These are phyloP conservation scores for Drosophila albomicans DNA, from an alignment of 1,140 invertebrate species.

Conservation along the genomic window DNA sequence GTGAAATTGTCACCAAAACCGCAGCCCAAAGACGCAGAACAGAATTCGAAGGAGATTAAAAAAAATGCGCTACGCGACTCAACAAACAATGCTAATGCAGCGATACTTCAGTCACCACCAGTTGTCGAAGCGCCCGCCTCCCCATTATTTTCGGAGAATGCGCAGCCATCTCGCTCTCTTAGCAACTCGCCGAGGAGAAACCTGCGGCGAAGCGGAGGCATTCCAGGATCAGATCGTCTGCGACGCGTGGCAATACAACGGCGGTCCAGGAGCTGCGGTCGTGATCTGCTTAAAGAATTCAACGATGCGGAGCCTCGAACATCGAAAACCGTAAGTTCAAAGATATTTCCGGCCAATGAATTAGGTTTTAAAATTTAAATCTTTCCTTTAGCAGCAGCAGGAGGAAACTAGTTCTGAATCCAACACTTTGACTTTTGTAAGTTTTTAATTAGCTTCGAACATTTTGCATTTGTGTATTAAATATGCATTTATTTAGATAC, in stretches of 20 bases:
- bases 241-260: conserved; percentile 63
- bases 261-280: conserved; percentile 57
- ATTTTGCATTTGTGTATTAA: neutral
- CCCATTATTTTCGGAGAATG: neutral
- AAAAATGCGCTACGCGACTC: conserved; percentile 10
- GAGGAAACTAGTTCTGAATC: neutral
- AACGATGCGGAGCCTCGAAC: conserved; percentile 16
- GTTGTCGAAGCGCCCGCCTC: neutral
- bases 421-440: conserved; percentile 36
- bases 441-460: neutral
- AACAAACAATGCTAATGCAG: neutral
- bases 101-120: neutral
- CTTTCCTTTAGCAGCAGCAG: neutral
- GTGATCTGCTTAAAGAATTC: conserved; percentile 60
- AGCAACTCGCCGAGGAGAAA: neutral
- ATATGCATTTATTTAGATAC: conserved; percentile 26
- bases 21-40: neutral
- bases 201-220: conserved; percentile 31
- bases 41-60: neutral
- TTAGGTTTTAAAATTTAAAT: no score
- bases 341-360: neutral
- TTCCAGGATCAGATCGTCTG: conserved; percentile 58
- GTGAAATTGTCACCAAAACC: conserved; percentile 27
- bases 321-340: conserved; percentile 19
- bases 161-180: no score